phyloP scores from a whole-genome alignment of 2,113 vertebrate genomes.

The Casuarius casuarius region DNA sequence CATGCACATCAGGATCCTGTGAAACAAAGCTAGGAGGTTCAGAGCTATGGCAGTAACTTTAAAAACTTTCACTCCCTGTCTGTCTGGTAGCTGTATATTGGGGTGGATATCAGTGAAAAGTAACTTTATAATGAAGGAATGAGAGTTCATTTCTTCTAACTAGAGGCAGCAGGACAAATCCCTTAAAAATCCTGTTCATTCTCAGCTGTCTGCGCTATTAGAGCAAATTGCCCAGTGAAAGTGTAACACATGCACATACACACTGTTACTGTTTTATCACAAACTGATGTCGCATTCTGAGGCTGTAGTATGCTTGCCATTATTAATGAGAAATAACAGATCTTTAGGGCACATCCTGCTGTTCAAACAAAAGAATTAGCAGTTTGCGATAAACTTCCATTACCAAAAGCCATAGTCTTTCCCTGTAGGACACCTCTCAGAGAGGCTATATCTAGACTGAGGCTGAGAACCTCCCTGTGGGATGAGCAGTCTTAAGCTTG shows the following conservation, averaged over 20 bases:
- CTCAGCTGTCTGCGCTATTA: background rate
- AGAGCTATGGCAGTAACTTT: background rate
- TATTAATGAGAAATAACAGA: background rate
- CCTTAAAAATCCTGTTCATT: background rate
- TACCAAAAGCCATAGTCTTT: background rate
- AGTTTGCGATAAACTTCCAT: background rate
- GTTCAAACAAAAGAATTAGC: slow-evolving; percentile 10
- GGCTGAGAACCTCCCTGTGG: background rate
- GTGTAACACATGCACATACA: background rate
- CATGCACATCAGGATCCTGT: background rate
- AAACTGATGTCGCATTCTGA: background rate
- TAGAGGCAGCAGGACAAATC: background rate
- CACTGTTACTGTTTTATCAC: background rate
- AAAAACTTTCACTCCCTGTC: background rate
- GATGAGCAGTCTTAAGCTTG: background rate
- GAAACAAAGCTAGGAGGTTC: background rate
- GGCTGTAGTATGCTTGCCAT: background rate
- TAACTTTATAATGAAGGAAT: background rate
- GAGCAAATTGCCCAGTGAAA: background rate
- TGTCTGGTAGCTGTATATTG: background rate
- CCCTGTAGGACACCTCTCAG: background rate
- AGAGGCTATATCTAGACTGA: background rate
- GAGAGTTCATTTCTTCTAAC: background rate
- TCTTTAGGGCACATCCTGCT: background rate
- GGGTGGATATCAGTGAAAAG: background rate